Evolutionary conservation across 2,113 vertebrate species (phyloP), one percentile per base, ranked within the genome.

Genomic region (Seriola aureovittata): DNA sequence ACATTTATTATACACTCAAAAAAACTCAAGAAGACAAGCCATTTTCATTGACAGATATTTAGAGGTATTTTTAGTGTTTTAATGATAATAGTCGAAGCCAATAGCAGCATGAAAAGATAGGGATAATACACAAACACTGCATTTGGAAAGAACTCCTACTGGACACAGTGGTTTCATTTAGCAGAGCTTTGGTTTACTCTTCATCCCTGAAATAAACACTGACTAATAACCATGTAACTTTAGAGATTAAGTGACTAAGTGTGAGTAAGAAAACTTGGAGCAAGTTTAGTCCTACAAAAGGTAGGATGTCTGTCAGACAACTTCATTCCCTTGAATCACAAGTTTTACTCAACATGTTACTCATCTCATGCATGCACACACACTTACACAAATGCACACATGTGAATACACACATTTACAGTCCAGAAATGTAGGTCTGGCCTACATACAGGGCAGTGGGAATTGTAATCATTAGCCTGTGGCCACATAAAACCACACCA

Each of bases 401-500:
- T 6, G 25, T 3, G 1, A 54, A n/a, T 57, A 32, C 29, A 78
- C 25, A 60, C 54, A 29, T 63, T 32, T 58, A 44, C 3, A 60
- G 64, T 34, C 50, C 54, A 44, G 48, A 66, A 71, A 76, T 77
- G 66, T 76, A 81, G 78, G 81, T 71, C 54, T 84, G 76, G 19
- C 71, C 59, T 79, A 77, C 80, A 85, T 85, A 79, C 46, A 81
- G 84, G 86, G 71, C 63, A 71, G 72, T 84, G 64, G 48, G 58
- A 82, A 71, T 75, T 71, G 79, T 86, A 85, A 85, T 92, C 81
- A 85, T 87, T 81, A 85, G 87, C 70, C 62, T 40, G 34, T 71
- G 46, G 4, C 82, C 62, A 76, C 70, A 75, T 29, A 74, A 80
- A 87, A 81, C 83, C 87, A 85, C 90, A 93, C 70, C 71, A 90